Evolutionary conservation across 2,888 invertebrate genomes (phyloP).

Genomic region (Oithona nana): DNA sequence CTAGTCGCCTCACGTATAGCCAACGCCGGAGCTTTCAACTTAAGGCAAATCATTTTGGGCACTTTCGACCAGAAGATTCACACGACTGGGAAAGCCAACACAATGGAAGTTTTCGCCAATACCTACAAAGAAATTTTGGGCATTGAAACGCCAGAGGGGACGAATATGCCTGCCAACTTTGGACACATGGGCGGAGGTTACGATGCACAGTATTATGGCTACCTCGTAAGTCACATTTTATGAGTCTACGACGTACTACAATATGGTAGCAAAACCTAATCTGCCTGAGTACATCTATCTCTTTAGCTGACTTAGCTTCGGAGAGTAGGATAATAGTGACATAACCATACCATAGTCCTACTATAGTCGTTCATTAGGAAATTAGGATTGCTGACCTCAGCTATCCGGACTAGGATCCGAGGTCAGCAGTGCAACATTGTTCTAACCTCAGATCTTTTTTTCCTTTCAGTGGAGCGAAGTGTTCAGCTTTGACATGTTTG

Average conservation of each 20-base stretch:
- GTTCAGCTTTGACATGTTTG: slow-evolving; percentile 34
- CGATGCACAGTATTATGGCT: slow-evolving; percentile 35
- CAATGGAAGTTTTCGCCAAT: slow-evolving; percentile 26
- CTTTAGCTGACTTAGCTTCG: too few relatives aligned
- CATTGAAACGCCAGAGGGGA: slow-evolving; percentile 28
- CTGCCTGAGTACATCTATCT: too few relatives aligned
- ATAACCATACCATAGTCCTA: too few relatives aligned
- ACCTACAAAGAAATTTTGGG: slow-evolving; percentile 28
- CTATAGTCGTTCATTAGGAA: too few relatives aligned
- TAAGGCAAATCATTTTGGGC: slow-evolving; percentile 31
- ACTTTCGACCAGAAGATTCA: slow-evolving; percentile 33
- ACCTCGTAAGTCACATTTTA: slow-evolving; percentile 27
- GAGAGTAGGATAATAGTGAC: too few relatives aligned
- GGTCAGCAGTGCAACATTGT: too few relatives aligned
- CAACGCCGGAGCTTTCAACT: slow-evolving; percentile 31
- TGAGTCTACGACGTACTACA: background rate
- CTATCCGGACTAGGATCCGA: too few relatives aligned
- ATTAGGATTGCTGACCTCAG: too few relatives aligned
- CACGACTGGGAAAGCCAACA: slow-evolving; percentile 26
- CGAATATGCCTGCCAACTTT: slow-evolving; percentile 34
- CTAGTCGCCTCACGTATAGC: slow-evolving; percentile 29
- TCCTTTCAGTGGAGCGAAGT: slow-evolving; percentile 34
- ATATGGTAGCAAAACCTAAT: too few relatives aligned
- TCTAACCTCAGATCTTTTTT: slow-evolving; percentile 10
- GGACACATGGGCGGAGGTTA: slow-evolving; percentile 34